Evolutionary conservation across 2,113 vertebrate species (phyloP).

Genomic region (Planiliza haematocheilus): DNA sequence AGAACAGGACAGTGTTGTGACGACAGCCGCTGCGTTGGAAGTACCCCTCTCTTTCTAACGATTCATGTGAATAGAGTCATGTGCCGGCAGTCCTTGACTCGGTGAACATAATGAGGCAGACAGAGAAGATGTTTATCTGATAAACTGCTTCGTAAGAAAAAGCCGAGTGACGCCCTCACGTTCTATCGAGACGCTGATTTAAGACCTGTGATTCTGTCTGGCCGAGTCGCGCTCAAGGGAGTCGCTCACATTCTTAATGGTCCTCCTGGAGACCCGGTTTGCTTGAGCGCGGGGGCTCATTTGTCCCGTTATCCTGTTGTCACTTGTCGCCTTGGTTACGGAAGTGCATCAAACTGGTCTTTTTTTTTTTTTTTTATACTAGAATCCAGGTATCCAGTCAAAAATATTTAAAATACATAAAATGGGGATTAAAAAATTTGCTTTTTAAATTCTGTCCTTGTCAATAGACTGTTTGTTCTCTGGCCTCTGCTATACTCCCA

Average conservation of each 20-base stretch:
- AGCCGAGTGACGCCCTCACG: neutral
- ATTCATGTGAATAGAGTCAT: neutral
- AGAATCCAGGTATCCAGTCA: neutral
- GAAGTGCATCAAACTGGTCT: neutral
- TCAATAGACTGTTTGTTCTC: no score
- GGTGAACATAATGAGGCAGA: neutral
- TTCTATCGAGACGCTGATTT: constrained; percentile 2
- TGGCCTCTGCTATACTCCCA: neutral
- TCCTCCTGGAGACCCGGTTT: neutral
- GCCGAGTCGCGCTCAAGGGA: neutral
- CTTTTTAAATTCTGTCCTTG: no score
- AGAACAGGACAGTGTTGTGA: constrained; percentile 14
- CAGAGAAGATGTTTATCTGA: neutral
- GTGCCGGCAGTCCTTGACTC: neutral
- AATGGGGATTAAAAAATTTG: no score
- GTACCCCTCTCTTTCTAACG: neutral
- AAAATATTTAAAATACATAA: no score
- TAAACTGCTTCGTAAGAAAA: neutral
- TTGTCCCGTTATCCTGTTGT: neutral
- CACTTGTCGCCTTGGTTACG: neutral
- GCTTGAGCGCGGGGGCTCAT: no score
- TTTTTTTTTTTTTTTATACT: no score
- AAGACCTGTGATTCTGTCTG: neutral
- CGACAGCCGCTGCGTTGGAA: constrained; percentile 1
- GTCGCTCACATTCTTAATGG: neutral